Evolutionary conservation across 2,113 vertebrate species (phyloP).

Genomic region (Pangasianodon hypophthalmus): DNA sequence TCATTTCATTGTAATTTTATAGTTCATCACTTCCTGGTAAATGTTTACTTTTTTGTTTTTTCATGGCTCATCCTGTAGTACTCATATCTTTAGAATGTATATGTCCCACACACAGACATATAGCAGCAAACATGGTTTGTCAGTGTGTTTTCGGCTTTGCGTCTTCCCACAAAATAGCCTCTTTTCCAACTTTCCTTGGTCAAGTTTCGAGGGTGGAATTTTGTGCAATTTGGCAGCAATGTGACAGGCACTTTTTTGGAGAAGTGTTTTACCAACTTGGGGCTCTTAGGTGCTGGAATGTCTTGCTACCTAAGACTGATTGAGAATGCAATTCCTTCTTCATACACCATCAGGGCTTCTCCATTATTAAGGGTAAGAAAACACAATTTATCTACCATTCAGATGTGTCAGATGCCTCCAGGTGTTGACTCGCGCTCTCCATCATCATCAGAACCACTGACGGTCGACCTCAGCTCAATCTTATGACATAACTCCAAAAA

Average conservation of each 20-base stretch:
- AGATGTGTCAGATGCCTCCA: not conserved
- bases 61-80: not conserved
- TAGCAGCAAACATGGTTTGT: not conserved
- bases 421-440: not conserved
- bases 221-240: not conserved
- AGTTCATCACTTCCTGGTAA: too few relatives aligned
- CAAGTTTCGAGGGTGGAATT: not conserved
- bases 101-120: not conserved
- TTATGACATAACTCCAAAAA: not conserved
- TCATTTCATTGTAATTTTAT: not conserved
- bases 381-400: not conserved
- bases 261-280: not conserved
- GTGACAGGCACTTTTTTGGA: not conserved
- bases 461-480: not conserved
- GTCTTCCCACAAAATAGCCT: not conserved
- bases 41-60: too few relatives aligned
- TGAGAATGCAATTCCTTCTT: not conserved
- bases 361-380: not conserved
- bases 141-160: not conserved
- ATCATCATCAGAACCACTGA: not conserved
- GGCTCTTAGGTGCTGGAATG: not conserved
- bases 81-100: not conserved
- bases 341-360: not conserved
- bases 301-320: not conserved
- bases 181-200: not conserved